Evolutionary conservation across 2,113 vertebrate genomes (phyloP), one percentile per base, ranked within the genome.

Genomic region (Siniperca knerii): DNA sequence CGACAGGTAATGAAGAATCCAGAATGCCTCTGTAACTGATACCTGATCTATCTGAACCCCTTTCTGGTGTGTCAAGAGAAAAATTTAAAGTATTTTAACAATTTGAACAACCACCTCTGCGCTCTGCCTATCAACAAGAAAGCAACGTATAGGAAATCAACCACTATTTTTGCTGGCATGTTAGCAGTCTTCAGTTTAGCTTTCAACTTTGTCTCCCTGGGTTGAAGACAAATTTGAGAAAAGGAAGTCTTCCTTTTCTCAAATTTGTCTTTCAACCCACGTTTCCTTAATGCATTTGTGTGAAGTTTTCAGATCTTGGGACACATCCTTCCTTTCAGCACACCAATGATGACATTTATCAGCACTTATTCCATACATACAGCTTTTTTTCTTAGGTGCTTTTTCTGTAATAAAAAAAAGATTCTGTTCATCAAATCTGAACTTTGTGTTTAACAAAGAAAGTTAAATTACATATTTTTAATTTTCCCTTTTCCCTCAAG

Each of bases 231-330:
- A n/a, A n/a, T n/a, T n/a, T n/a, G n/a, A n/a, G n/a, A n/a, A n/a
- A n/a, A n/a, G n/a, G n/a, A n/a, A 42, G 66, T 44, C 66, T 83
- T 81, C 73, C 65, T 33, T 20, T 77, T 57, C 35, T 54, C 23
- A 33, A 3, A 29, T n/a, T 12, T 46, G 23, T 72, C 68, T 33
- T 40, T 44, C 11, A 69, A 11, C 25, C 7, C 48, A 65, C 48
- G n/a, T 52, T 76, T 71, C 57, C 54, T 61, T 10, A 25, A 67
- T 60, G 16, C 18, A 29, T 52, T 40, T 75, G 29, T n/a, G 54
- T 86, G 52, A 75, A 61, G 4, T n/a, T 54, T 58, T 57, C 12
- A 74, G 50, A 18, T 44, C 37, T 68, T 61, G 0, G 62, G n/a
- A 71, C 72, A 69, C 25, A 79, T 60, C 29, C 25, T 80, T 35